Base-by-base conservation (phyloP, 2,888 invertebrate genomes). In the Megaustenia siamemsis region DNA sequence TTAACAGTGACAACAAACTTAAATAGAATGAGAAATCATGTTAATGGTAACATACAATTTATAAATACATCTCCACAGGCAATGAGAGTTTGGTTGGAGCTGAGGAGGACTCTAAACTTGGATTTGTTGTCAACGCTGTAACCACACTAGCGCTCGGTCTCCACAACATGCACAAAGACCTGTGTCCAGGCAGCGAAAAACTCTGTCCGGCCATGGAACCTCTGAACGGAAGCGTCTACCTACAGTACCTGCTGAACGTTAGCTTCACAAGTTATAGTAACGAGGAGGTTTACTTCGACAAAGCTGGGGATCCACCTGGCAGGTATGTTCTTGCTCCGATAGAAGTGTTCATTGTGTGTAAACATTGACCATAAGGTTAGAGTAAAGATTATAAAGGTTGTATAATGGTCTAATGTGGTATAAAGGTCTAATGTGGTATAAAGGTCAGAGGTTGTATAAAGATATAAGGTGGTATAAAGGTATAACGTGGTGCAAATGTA, bases 81-180 rank as follows among this genome's bases (percentile, higher is more conserved):
- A 91, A 94, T n/a, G 96, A 96, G 93, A 94, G 94, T 38, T 93
- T 96, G 18, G 68, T 66, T 6, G 80, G 77, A 24, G 78, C 89
- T 0, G 83, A 84, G 3, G 96, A 96, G 93, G 97, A 97, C 93
- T 96, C 97, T 28, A 97, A 97, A 94, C 95, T 97, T 93, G 96
- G 96, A 89, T 96, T 97, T 92, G 96, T 97, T 66, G 96, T 96
- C 91, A 97, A 97, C 93, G 96, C 97, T 6, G 96, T 97, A 88
- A 96, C 96, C 94, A 96, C 96, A 3, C 95, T 97, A 94, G 97
- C 96, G 12, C 95, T 96, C 92, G 97, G 96, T 18, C 94, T 97
- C 80, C 96, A 96, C 92, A 95, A 95, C 90, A 96, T 97, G 96
- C 95, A 96, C 87, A 94, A 95, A 89, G 95, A 96, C 86, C 92